These are phyloP conservation scores for Atta cephalotes DNA, from an alignment of 1,140 invertebrate genomes.

Conservation along the genomic window DNA sequence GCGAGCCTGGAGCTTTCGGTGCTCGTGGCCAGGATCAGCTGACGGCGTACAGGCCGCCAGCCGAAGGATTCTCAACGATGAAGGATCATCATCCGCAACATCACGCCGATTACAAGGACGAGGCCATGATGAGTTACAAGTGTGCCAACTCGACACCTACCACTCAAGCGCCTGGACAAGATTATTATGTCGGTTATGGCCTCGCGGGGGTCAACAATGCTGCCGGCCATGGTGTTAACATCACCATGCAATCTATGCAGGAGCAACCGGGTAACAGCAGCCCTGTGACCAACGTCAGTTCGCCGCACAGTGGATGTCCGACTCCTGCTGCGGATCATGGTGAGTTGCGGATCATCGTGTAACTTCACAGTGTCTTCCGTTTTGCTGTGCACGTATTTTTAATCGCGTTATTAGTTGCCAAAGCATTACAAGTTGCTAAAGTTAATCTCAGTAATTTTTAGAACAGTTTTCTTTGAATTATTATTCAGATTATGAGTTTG, in stretches of 20 bases:
- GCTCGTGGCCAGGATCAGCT: constrained; percentile 74
- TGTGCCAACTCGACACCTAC: constrained; percentile 52
- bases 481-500: background rate
- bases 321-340: constrained; percentile 81
- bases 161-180: constrained; percentile 74
- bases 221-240: constrained; percentile 74
- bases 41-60: constrained; percentile 71
- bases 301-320: constrained; percentile 79
- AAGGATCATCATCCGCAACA: constrained; percentile 80
- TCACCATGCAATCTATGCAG: constrained; percentile 77
- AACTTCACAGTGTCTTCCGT: background rate
- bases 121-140: constrained; percentile 78
- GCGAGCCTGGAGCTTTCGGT: constrained; percentile 77
- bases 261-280: constrained; percentile 75
- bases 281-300: constrained; percentile 75
- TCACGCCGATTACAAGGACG: constrained; percentile 81
- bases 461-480: background rate
- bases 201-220: constrained; percentile 75
- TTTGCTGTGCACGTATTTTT: background rate
- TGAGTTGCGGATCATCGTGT: constrained; percentile 64
- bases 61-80: constrained; percentile 65
- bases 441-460: background rate
- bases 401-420: background rate
- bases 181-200: constrained; percentile 83
- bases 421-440: background rate